These are phyloP conservation scores for Vanessa cardui DNA, from an alignment of 2,888 invertebrate genomes.

Conservation along the genomic window DNA sequence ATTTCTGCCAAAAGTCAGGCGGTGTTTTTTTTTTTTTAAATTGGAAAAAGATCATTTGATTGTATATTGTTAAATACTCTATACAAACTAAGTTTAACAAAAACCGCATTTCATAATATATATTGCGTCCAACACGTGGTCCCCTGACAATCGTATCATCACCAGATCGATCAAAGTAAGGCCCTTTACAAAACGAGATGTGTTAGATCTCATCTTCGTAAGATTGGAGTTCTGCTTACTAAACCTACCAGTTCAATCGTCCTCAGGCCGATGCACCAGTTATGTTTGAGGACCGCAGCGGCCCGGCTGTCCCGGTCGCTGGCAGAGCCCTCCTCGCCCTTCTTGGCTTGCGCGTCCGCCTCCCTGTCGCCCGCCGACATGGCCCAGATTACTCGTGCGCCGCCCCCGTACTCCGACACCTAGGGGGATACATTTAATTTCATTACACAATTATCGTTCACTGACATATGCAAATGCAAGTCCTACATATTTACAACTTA, in stretches of 20 bases:
- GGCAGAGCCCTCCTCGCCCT: constrained; percentile 71
- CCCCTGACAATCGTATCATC: too few species aligned
- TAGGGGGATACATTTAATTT: constrained; percentile 37
- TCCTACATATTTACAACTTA: too few species aligned
- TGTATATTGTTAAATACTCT: too few species aligned
- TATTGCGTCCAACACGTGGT: too few species aligned
- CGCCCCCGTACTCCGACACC: constrained; percentile 78
- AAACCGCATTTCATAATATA: too few species aligned
- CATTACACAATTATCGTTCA: too few species aligned
- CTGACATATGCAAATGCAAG: background rate
- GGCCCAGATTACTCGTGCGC: constrained; percentile 79
- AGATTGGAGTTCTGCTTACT: background rate
- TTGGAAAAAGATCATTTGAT: too few species aligned
- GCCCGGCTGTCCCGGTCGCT: constrained; percentile 67
- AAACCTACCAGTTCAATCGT: constrained; percentile 84
- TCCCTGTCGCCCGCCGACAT: constrained; percentile 86
- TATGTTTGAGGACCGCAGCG: constrained; percentile 68
- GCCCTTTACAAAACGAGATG: too few species aligned
- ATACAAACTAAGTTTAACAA: too few species aligned
- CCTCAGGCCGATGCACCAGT: constrained; percentile 84
- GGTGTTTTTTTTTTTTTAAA: too few species aligned
- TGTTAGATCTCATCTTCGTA: background rate
- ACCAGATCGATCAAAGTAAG: too few species aligned
- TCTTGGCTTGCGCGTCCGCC: constrained; percentile 80
- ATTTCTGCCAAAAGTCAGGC: too few species aligned